These are phyloP conservation scores for Rhodophaea formosa DNA, from an alignment of 2,888 invertebrate genomes.

Conservation along the genomic window DNA sequence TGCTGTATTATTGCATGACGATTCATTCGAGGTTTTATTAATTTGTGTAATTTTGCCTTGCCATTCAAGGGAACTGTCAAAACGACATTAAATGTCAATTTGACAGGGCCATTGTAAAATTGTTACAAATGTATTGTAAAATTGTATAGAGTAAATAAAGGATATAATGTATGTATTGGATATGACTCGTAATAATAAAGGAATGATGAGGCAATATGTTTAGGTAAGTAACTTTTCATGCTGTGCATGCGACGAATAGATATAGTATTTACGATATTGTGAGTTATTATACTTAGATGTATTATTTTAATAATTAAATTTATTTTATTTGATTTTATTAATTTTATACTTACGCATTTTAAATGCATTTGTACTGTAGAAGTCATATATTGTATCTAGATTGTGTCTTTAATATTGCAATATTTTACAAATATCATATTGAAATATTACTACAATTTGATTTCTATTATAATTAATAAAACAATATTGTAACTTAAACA, in stretches of 20 bases:
- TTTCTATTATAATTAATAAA: no score
- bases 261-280: background rate
- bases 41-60: constrained; percentile 1
- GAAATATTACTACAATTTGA: no score
- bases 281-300: background rate
- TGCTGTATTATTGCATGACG: background rate
- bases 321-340: no score
- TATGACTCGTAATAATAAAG: constrained; percentile 20
- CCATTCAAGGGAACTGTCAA: constrained; percentile 1
- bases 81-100: constrained; percentile 15
- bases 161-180: background rate
- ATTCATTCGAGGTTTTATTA: background rate
- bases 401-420: no score
- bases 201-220: constrained; percentile 35
- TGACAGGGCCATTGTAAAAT: constrained; percentile 16
- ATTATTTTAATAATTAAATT: background rate
- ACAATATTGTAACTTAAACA: no score
- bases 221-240: constrained; percentile 30
- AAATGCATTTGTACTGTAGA: no score
- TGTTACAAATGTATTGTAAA: constrained; percentile 18
- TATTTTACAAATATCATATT: no score
- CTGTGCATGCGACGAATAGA: constrained; percentile 35
- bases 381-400: no score
- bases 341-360: no score
- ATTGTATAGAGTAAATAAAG: constrained; percentile 18